Evolutionary conservation across 92 coral and sea anemone species (phyloP), one percentile per base, ranked within the genome.

Genomic region (Epizoanthus ramosus): DNA sequence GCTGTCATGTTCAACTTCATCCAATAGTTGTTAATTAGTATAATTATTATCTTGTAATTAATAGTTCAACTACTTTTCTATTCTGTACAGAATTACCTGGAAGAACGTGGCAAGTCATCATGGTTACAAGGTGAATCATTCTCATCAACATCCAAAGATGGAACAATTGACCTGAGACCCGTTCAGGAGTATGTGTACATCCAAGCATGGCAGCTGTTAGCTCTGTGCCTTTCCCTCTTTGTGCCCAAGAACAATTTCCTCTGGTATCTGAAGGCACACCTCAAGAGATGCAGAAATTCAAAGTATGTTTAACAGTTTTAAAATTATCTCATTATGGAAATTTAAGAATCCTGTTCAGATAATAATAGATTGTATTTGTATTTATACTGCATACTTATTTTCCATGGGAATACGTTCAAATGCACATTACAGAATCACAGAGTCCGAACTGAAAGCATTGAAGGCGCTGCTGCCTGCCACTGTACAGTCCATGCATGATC

Each of bases 81-180:
- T 63, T 3, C 13, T 56, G 54, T 74, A 17, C 53, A 93, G 97
- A 86, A 93, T 37, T 93, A 74, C 79, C 52, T 93, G 43, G 89
- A 86, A 80, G 64, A 84, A 60, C 92, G 97, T 61, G 92, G 94
- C 37, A 91, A 88, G 79, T 92, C 95, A 14, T 91, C 97, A 3
- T 93, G 97, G 97, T 87, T 93, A 24, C 87, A 91, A 22, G 89
- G 80, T 60, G 87, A 69, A 0, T 66, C 89, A 4, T 80, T 81
- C 35, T 88, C 84, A 25, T 87, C 89, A 3, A 75, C 92, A 17
- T 74, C 88, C 16, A 59, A 86, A 0, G 95, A 87, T 57, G 96
- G 90, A 23, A 96, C 99, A 4, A 96, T 96, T 54, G 99, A 96
- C 84, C 94, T 96, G 35, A 94, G 99, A 28, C 99, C 99, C 15